These are phyloP conservation scores for Tetragonisca angustula DNA, from an alignment of 2,888 invertebrate species.

Conservation along the genomic window DNA sequence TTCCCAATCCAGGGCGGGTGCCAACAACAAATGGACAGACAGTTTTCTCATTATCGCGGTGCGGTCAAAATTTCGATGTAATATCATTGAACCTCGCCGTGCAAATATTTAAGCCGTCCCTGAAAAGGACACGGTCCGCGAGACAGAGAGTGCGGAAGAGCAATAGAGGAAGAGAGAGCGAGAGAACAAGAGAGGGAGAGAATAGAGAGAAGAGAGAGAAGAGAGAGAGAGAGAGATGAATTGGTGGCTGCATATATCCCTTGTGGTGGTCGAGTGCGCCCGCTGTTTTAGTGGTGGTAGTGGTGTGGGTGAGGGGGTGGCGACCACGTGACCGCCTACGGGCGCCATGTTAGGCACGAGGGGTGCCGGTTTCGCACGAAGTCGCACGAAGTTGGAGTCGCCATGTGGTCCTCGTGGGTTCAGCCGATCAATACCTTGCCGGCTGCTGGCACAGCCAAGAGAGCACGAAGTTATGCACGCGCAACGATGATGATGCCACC, in stretches of 20 bases:
- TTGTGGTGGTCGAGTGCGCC: constrained; percentile 72
- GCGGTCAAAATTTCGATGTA: constrained; percentile 58
- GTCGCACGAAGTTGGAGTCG: constrained; percentile 77
- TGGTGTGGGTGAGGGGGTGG: constrained; percentile 61
- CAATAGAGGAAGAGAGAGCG: constrained; percentile 30
- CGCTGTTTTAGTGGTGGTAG: constrained; percentile 60
- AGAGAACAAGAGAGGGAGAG: constrained; percentile 25
- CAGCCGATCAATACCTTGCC: constrained; percentile 81
- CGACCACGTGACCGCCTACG: constrained; percentile 69
- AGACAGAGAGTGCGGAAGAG: constrained; percentile 29
- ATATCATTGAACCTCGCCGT: constrained; percentile 65
- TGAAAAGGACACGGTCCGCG: constrained; percentile 55
- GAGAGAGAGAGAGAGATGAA: constrained; percentile 58
- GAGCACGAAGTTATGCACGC: constrained; percentile 80
- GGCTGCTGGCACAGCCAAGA: constrained; percentile 76
- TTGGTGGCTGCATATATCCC: constrained; percentile 74
- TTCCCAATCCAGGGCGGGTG: constrained; percentile 15
- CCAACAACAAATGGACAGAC: constrained; percentile 31
- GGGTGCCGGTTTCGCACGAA: constrained; percentile 75
- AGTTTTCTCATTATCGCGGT: constrained; percentile 67
- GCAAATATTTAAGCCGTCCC: constrained; percentile 71
- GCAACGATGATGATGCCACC: constrained; percentile 62
- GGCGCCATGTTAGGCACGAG: constrained; percentile 79
- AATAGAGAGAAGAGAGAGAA: constrained; percentile 59
- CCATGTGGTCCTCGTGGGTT: constrained; percentile 80